Percentiles rank a stretch among this genome's conserved stretches.
phyloP scores from a whole-genome alignment of 1,140 invertebrate genomes.

The Ceratosolen fusciceps region DNA sequence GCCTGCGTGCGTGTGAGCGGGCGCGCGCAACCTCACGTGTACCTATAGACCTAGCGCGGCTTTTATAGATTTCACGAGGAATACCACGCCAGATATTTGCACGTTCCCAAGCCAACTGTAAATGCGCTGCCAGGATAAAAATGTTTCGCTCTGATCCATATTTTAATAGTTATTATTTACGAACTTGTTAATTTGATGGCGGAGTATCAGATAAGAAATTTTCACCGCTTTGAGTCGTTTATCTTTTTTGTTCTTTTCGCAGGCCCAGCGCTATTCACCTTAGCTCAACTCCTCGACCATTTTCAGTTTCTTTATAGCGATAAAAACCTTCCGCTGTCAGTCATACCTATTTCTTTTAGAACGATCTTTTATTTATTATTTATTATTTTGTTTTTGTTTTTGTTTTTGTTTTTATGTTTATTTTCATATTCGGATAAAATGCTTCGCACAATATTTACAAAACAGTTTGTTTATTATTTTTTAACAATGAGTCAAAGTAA shows the following conservation, averaged over 20 bases:
- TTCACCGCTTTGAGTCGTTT: neutral
- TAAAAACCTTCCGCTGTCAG: neutral
- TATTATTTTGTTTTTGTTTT: no score
- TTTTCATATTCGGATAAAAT: no score
- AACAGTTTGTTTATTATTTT: no score
- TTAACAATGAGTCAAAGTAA: no score
- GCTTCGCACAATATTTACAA: no score
- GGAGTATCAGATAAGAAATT: neutral
- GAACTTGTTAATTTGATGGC: neutral
- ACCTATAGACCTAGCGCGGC: neutral
- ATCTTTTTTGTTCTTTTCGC: neutral
- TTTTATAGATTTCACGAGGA: conserved; percentile 34
- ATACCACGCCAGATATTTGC: neutral
- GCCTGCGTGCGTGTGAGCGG: neutral
- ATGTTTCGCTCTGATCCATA: neutral
- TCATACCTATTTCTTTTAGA: neutral
- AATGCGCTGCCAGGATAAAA: conserved; percentile 13
- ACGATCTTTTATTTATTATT: neutral
- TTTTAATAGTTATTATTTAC: conserved; percentile 32
- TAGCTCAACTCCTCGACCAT: neutral
- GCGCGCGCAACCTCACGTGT: neutral
- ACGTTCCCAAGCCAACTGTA: neutral
- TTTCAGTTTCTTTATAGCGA: neutral
- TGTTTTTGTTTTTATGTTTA: no score
- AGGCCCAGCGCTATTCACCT: neutral